Base-by-base conservation (phyloP, 2,113 vertebrate species). In the Coturnix japonica region DNA sequence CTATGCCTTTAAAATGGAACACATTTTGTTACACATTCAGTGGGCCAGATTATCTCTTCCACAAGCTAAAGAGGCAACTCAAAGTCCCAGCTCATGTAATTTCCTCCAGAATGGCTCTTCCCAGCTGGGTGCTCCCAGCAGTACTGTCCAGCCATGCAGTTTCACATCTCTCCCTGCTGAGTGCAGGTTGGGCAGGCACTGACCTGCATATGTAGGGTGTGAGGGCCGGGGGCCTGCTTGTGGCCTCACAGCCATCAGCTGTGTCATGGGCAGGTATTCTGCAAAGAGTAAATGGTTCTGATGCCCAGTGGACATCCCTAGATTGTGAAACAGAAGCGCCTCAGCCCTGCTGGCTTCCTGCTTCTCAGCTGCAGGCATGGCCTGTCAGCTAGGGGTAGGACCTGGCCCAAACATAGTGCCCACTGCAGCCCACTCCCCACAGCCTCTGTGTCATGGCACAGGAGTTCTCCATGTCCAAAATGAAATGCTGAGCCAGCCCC, bases 11-110 rank as follows among this genome's bases (percentile, higher is more conserved):
- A 89, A 87, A 95, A 92, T 61, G 70, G 47, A 94, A 83, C 73
- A 81, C 91, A 91, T 93, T 96, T 90, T 95, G 91, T 82, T 95
- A 65, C 70, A 51, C 81, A 87, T 87, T 94, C 91, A 95, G 94
- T 85, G 90, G 93, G 67, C 91, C 93, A 92, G 91, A 88, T 95
- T 95, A 89, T 93, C 94, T 93, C 81, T 93, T 95, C 81, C 93
- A 93, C 77, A 77, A 90, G 91, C 95, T 91, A 87, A 94, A 95
- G 85, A 91, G 85, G 92, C 90, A 94, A 95, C 90, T 70, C 91
- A 76, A 93, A 96, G 92, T 86, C 94, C 91, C 91, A 85, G 85
- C 57, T 96, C 94, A 90, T 91, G 93, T 85, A 91, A 95, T 96
- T 95, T 96, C 72, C 91, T 95, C 94, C 95, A 91, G 80, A 89